Percentiles rank a stretch among this genome's conserved stretches.
phyloP scores from a whole-genome alignment of 2,113 vertebrate genomes.

The Pagrus major region DNA sequence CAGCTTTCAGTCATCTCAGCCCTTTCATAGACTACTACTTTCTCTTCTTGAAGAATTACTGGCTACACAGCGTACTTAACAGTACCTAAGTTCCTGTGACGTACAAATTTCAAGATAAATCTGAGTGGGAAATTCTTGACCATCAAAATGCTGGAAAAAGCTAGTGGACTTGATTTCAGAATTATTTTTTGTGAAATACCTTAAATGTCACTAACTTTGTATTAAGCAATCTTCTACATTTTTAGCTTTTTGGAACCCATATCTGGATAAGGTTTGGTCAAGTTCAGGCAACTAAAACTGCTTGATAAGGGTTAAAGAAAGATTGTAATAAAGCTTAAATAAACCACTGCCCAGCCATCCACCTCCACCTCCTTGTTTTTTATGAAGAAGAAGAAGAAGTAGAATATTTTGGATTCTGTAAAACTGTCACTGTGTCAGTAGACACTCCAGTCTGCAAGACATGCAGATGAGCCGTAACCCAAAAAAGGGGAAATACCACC shows the following conservation, averaged over 20 bases:
- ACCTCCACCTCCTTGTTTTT: not conserved
- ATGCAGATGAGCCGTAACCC: too few species aligned
- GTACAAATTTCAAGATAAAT: not conserved
- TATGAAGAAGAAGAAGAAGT: too few species aligned
- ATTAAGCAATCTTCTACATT: not conserved
- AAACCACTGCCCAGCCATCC: not conserved
- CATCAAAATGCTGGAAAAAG: not conserved
- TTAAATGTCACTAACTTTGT: too few species aligned
- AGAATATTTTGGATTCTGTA: too few species aligned
- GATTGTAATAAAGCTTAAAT: not conserved
- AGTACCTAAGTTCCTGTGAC: not conserved
- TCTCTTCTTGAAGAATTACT: not conserved
- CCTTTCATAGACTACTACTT: not conserved
- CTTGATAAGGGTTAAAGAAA: not conserved
- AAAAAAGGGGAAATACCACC: too few species aligned
- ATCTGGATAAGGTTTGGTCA: not conserved
- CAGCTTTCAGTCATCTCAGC: not conserved
- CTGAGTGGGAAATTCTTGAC: not conserved
- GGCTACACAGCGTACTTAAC: not conserved
- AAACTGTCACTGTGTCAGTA: too few species aligned
- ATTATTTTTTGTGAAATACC: not conserved
- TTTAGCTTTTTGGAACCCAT: not conserved
- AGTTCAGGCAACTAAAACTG: not conserved
- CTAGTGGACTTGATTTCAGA: not conserved
- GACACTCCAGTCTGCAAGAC: too few species aligned